These are phyloP conservation scores for Anoplopoma fimbria DNA, from an alignment of 2,113 vertebrate genomes.

Conservation along the genomic window DNA sequence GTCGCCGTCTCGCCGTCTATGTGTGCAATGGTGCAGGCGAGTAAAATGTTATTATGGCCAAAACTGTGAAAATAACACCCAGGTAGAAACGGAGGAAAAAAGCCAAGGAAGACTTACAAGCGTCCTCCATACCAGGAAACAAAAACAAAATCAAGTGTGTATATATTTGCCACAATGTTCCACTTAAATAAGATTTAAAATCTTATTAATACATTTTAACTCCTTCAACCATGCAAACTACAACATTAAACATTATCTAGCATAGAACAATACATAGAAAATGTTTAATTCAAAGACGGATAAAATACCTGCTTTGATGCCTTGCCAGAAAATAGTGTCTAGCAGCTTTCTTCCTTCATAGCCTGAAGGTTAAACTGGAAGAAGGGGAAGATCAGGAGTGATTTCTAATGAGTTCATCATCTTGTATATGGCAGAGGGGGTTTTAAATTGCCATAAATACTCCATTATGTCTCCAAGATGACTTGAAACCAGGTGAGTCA, in stretches of 20 bases:
- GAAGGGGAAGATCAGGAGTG: conserved; percentile 19
- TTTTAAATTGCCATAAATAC: conserved; percentile 60
- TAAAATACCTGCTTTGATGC: conserved; percentile 14
- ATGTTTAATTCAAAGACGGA: conserved; percentile 19
- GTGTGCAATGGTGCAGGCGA: conserved; percentile 6
- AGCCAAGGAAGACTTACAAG: background rate
- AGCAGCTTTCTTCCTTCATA: background rate
- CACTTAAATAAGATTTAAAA: conserved; percentile 13
- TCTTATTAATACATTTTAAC: conserved; percentile 1
- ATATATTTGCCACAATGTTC: background rate
- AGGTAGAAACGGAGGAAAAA: background rate
- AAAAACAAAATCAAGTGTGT: background rate
- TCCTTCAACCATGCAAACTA: background rate
- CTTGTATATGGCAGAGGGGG: conserved; percentile 32
- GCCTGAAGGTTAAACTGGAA: conserved; percentile 50
- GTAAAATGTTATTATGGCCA: conserved; percentile 13
- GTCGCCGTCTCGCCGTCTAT: background rate
- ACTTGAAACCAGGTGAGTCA: conserved; percentile 23
- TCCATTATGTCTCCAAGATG: conserved; percentile 57
- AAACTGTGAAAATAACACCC: conserved; percentile 11
- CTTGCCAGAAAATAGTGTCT: conserved; percentile 2
- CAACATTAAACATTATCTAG: background rate
- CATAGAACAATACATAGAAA: conserved; percentile 3
- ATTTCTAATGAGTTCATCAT: conserved; percentile 68
- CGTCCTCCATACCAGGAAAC: background rate